A percentile compares a stretch with the other conserved stretches of the same genome.
These are phyloP conservation scores for Anabas testudineus DNA, from an alignment of 2,797 vertebrate genomes.

Conservation along the genomic window DNA sequence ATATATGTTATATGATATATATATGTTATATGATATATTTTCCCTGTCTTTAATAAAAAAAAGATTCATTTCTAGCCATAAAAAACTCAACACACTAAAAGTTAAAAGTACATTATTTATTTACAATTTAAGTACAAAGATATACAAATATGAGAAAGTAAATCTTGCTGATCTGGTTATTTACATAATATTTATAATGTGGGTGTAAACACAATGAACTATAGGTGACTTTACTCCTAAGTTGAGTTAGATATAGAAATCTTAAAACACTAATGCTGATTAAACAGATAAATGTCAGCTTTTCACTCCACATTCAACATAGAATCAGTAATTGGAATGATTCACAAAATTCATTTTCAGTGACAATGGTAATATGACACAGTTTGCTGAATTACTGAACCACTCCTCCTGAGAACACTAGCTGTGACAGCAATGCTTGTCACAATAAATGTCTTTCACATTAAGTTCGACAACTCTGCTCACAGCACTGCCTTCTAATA, in stretches of 20 bases:
- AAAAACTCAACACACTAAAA: neutral
- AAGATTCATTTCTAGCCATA: neutral
- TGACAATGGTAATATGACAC: constrained; percentile 13
- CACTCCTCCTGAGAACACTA: constrained; percentile 9
- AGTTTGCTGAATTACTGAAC: constrained; percentile 34
- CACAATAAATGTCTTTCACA: constrained; percentile 19
- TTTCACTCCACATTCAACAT: neutral
- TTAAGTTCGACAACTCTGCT: constrained; percentile 29
- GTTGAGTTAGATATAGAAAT: neutral
- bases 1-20: no score
- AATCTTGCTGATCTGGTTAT: constrained; percentile 75
- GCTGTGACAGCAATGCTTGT: neutral
- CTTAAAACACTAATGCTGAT: constrained; percentile 11
- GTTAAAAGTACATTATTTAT: constrained; percentile 92
- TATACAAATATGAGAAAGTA: constrained; percentile 84
- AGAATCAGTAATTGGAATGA: constrained; percentile 10
- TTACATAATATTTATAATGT: constrained; percentile 75
- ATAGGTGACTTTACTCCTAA: constrained; percentile 21
- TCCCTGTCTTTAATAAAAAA: neutral
- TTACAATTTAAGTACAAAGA: constrained; percentile 94
- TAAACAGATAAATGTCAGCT: neutral
- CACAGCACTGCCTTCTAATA: neutral
- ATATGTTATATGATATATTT: no score
- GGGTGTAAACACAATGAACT: constrained; percentile 44
- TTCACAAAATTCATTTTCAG: constrained; percentile 13